Conservation (phyloP, 2,797 vertebrate genomes). For the Enteromius argenteus region DNA sequence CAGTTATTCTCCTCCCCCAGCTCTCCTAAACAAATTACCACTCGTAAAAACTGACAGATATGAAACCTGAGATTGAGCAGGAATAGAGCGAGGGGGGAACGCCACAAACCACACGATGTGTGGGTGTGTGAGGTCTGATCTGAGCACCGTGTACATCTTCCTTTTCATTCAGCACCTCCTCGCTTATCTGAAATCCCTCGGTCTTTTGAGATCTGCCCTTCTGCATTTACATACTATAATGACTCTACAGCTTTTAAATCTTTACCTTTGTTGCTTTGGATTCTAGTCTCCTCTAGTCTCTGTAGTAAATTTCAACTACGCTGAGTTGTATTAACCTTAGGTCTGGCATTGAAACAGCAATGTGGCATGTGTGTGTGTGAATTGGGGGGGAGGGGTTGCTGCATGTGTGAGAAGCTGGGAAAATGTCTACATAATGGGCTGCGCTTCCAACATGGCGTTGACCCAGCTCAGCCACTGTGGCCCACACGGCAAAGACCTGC, state of each 20-base stretch:
- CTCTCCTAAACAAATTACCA: conserved; percentile 57
- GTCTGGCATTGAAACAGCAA: conserved; percentile 15
- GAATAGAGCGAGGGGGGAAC: not conserved
- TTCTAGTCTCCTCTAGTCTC: not conserved
- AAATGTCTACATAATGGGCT: conserved; percentile 3
- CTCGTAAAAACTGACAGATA: conserved; percentile 60
- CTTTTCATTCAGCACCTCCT: conserved; percentile 34
- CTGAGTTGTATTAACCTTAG: conserved; percentile 14
- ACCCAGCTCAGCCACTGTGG: conserved; percentile 42
- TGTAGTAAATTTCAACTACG: conserved; percentile 3
- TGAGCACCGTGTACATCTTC: not conserved
- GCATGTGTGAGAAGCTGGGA: conserved; percentile 20
- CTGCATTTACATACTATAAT: not conserved
- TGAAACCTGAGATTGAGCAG: conserved; percentile 50
- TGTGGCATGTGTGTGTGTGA: not conserved
- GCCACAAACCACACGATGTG: conserved; percentile 20
- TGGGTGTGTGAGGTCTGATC: conserved; percentile 45
- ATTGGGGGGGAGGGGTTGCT: not conserved
- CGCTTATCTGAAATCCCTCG: conserved; percentile 16
- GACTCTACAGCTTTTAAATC: conserved; percentile 5
- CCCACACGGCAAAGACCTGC: conserved; percentile 47
- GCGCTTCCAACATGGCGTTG: conserved; percentile 5
- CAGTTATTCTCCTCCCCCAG: conserved; percentile 46
- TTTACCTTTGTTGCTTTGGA: conserved; percentile 2
- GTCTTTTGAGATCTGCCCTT: not conserved